Percentiles rank a stretch among this genome's conserved stretches.
Evolutionary conservation across 1,140 invertebrate species (phyloP).

Genomic region (Ridgeia piscesae): DNA sequence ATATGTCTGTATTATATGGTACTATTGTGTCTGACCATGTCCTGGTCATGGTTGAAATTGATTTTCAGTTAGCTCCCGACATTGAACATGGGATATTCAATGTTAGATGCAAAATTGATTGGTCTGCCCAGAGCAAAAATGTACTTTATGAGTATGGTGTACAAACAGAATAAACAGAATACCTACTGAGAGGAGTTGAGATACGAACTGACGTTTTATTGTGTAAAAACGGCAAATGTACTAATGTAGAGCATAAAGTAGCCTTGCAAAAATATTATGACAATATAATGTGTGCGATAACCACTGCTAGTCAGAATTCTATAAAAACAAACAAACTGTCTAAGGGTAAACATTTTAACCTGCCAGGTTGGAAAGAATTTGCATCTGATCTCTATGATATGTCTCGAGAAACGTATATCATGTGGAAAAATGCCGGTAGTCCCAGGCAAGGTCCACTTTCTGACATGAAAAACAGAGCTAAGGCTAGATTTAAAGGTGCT

Average conservation of each 20-base stretch:
- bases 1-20: background rate
- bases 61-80: constrained; percentile 8
- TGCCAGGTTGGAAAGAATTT: constrained; percentile 15
- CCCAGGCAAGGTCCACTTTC: constrained; percentile 7
- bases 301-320: background rate
- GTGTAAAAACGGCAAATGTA: constrained; percentile 17
- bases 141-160: constrained; percentile 7
- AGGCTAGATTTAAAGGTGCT: constrained; percentile 20
- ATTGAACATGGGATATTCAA: constrained; percentile 11
- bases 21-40: background rate
- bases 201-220: constrained; percentile 4
- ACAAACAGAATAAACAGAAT: background rate
- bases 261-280: constrained; percentile 9
- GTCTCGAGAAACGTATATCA: constrained; percentile 13
- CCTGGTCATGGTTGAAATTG: no score
- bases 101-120: background rate
- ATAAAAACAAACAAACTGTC: constrained; percentile 6
- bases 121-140: background rate
- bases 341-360: constrained; percentile 5
- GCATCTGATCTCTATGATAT: constrained; percentile 12
- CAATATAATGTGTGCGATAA: background rate
- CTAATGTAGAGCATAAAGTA: constrained; percentile 10
- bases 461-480: constrained; percentile 14
- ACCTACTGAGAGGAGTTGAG: background rate
- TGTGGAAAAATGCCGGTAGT: constrained; percentile 10